phyloP scores from a whole-genome alignment of 2,797 vertebrate species.

The Ispidina picta region DNA sequence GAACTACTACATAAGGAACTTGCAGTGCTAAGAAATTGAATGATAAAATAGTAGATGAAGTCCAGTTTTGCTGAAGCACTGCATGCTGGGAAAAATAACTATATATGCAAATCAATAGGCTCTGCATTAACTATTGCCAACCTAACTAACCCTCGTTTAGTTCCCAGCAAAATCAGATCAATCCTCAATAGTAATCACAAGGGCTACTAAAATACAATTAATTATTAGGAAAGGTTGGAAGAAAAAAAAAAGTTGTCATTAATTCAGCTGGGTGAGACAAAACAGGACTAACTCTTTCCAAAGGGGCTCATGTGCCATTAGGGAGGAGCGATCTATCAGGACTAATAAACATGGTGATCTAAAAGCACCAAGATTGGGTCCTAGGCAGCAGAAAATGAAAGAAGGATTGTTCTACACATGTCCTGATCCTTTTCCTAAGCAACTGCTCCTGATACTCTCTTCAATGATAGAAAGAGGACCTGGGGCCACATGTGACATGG shows the following conservation, averaged over 20 bases:
- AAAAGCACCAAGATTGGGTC: not conserved
- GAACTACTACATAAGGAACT: not conserved
- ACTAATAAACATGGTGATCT: not conserved
- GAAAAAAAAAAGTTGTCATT: not conserved
- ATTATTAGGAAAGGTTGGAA: not conserved
- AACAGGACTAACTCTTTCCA: not conserved
- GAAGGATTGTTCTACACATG: not conserved
- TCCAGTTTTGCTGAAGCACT: not conserved
- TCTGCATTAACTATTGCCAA: not conserved
- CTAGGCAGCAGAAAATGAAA: not conserved
- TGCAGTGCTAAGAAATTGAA: not conserved
- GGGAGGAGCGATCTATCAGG: not conserved
- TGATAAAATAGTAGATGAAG: not conserved
- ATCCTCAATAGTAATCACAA: not conserved
- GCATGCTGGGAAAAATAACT: not conserved
- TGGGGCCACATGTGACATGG: fast-evolving
- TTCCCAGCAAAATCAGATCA: not conserved
- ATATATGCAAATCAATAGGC: not conserved
- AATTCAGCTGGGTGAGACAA: not conserved
- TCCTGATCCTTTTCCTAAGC: not conserved
- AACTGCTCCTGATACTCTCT: not conserved
- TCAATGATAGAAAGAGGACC: not conserved
- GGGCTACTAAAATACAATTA: not conserved
- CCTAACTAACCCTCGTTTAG: not conserved
- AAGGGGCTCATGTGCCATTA: fast-evolving